Evolutionary conservation across 2,888 invertebrate species (phyloP), one percentile per base, ranked within the genome.

Genomic region (Leptarthrus brevirostris): DNA sequence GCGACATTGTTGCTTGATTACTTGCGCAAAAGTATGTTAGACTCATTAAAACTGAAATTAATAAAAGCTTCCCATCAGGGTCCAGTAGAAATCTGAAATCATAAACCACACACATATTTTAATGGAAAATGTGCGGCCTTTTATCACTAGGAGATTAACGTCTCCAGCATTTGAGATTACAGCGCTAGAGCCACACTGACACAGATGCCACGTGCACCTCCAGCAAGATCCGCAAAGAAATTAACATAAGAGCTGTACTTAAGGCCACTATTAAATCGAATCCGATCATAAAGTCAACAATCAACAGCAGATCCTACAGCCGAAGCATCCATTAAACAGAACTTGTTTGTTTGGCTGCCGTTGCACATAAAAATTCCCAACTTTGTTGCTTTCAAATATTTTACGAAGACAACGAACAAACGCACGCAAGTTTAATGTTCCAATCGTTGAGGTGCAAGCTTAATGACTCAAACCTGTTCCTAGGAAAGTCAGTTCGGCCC

Each of bases 401-500:
- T 26, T 10, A 26, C 3, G 2, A 54, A 4, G 26, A 54, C 26
- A 52, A 40, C 66, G 26, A 14, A 34, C 12, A 14, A 24, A 10
- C n/a, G 64, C 44, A 16, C 20, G 47, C 64, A 64, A 26, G 47
- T 24, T 36, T 64, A 64, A 44, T 69, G 34, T 14, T n/a, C 8
- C 34, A 54, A 54, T 14, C 5, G 8, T 10, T 20, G 22, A 52
- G 16, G 22, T 6, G 20, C 52, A 22, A 52, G 18, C 18, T 10
- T 52, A 52, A 52, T 52, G 18, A 52, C 52, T 6, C 14, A 54
- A 69, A 69, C 69, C 69, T 34, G 69, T 69, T 69, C 34, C 49
- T 69, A 69, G 69, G 69, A 69, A 69, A 69, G 30, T 20, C 69
- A 52, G 52, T 49, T 20, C 69, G 69, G 49, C 69, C 69, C 69